Base-by-base conservation (phyloP, 2,113 vertebrate genomes). In the Procavia capensis region DNA sequence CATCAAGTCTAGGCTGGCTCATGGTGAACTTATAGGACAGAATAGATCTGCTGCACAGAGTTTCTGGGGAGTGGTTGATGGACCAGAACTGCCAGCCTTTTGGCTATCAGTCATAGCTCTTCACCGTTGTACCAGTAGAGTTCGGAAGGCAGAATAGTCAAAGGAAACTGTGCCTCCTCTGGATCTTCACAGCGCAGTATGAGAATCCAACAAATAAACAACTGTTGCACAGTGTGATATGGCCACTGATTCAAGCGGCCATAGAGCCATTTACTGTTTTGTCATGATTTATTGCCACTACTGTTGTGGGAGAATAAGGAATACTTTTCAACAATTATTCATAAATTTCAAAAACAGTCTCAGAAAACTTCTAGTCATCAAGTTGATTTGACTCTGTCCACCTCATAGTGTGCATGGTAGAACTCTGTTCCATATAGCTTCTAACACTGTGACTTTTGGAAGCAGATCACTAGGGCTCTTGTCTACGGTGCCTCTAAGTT, bases 251-350 rank as follows among this genome's bases (percentile, higher is more conserved):
- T 45, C 20, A 66, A 24, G 9, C 10, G 8, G 41, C 50, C n/a
- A 7, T 50, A 6, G 3, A 25, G 66, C 14, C 47, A 17, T 24
- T 78, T n/a, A 27, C 2, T 14, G n/a, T 1, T n/a, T 78, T 34
- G 29, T 76, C 70, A 36, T 6, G 6, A 4, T 70, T 81, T 36
- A 54, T 22, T 54, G 54, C 14, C 25, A 43, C 9, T 14, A 41
- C 92, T 93, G 89, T 90, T 70, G 29, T 76, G 11, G 5, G 27
- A 41, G 43, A 83, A 68, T 43, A 85, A n/a, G n/a, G 36, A 84
- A 34, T 0, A 20, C 2, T 82, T 90, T 92, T 93, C 11, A 45
- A 24, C 16, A 43, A 31, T 91, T 20, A 11, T 14, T 88, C 8
- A 1, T 10, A 13, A 6, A 34, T n/a, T 72, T 95, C 72, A 61